Evolutionary conservation across 2,888 invertebrate species (phyloP), one percentile per base, ranked within the genome.

Genomic region (Tridacna gigas): DNA sequence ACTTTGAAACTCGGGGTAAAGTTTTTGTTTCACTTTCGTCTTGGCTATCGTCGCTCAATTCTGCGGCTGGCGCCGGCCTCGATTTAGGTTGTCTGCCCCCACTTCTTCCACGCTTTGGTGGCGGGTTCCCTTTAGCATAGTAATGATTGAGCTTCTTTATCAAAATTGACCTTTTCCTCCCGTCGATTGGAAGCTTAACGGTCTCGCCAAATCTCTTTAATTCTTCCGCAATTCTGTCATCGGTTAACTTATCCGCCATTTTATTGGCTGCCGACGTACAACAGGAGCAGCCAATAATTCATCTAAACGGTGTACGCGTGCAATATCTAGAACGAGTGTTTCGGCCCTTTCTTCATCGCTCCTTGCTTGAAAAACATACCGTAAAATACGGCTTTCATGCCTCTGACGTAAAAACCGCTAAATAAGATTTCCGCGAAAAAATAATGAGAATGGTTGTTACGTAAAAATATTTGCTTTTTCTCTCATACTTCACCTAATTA

Each of bases 61-160:
- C 88, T 61, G 79, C 77, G 22, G 18, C 45, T 73, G 77, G 84
- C 51, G 82, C 71, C 66, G 87, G 63, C 13, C 80, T 28, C 26
- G 77, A 71, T 73, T 83, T 88, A 47, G 80, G 63, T 56, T 79
- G 83, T 66, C 79, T 86, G n/a, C 69, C 80, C 47, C 56, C 67
- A 37, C 66, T 77, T 80, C 80, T 85, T 22, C 75, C 83, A 45
- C 78, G 76, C 74, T 86, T 89, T 37, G 75, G 74, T 28, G 86
- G 82, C 25, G 86, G 82, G 77, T 86, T 92, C 69, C 90, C 89
- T 83, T 88, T 89, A 13, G 91, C 90, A 80, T 88, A 89, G 26
- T 89, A 86, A 82, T 93, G 93, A 77, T 93, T 92, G 11, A 92
- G 88, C 82, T 93, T 93, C 85, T 93, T 93, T 26, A 92, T 82